phyloP scores from a whole-genome alignment of 2,797 vertebrate species.

The Labeo calbasu region DNA sequence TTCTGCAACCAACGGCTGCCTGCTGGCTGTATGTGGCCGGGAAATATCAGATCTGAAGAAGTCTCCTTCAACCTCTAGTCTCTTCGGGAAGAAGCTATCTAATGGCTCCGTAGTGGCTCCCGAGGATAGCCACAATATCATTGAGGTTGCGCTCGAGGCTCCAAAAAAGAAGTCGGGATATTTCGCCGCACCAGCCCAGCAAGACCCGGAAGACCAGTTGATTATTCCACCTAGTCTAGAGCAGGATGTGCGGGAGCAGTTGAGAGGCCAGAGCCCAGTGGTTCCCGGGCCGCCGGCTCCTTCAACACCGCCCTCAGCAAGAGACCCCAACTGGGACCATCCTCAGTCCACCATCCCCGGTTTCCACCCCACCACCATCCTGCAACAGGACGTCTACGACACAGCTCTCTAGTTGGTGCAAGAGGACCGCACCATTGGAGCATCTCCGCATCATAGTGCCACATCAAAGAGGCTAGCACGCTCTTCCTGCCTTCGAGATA shows the following conservation, averaged over 20 bases:
- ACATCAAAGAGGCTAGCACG: conserved; percentile 59
- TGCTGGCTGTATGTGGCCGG: conserved; percentile 81
- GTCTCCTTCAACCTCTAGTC: conserved; percentile 89
- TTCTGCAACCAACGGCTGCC: conserved; percentile 81
- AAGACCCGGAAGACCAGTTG: conserved; percentile 95
- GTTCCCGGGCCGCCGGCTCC: conserved; percentile 71
- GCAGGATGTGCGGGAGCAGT: conserved; percentile 92
- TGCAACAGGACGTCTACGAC: conserved; percentile 90
- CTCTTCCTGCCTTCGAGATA: conserved; percentile 62
- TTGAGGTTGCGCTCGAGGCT: conserved; percentile 93
- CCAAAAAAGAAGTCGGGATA: conserved; percentile 97
- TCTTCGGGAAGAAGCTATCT: conserved; percentile 93
- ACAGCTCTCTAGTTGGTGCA: conserved; percentile 85
- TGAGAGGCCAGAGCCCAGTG: conserved; percentile 80
- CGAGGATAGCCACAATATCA: conserved; percentile 94
- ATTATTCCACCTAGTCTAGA: conserved; percentile 92
- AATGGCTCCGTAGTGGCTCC: conserved; percentile 95
- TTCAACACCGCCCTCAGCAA: conserved; percentile 69
- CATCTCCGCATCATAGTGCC: conserved; percentile 63
- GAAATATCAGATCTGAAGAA: conserved; percentile 90
- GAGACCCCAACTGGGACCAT: conserved; percentile 78
- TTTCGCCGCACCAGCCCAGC: conserved; percentile 92
- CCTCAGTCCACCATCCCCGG: conserved; percentile 68
- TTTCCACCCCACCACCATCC: conserved; percentile 62
- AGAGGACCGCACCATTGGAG: conserved; percentile 57